These are phyloP conservation scores for Galeopsomyia nigrocyanea DNA, from an alignment of 2,888 invertebrate species.

Conservation along the genomic window DNA sequence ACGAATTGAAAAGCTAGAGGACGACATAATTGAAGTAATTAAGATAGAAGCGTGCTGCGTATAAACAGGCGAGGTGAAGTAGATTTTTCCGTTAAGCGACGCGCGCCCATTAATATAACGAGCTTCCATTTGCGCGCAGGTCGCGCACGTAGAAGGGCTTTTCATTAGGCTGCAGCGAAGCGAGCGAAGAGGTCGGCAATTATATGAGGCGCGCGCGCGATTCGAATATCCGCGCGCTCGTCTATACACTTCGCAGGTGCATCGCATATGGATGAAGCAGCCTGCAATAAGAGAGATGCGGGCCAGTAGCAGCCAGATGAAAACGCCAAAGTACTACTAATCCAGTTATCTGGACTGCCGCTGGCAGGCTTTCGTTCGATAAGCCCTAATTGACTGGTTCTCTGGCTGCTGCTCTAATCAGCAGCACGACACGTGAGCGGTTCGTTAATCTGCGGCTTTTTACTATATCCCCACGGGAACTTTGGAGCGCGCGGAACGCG, in stretches of 20 bases:
- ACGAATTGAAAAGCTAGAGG: no score
- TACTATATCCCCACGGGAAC: no score
- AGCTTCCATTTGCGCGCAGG: no score
- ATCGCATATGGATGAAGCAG: no score
- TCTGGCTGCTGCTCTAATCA: no score
- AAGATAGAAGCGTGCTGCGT: not conserved
- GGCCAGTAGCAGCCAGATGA: not conserved
- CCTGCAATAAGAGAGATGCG: not conserved
- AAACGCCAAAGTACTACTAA: not conserved
- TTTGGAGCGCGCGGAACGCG: no score
- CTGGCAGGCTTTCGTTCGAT: slow-evolving; percentile 36
- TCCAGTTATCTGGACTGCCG: slow-evolving; percentile 47
- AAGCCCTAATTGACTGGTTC: slow-evolving; percentile 48
- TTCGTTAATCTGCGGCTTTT: no score
- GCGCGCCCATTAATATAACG: no score
- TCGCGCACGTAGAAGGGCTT: not conserved
- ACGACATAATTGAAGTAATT: no score
- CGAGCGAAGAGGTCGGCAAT: not conserved
- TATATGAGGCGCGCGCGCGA: not conserved
- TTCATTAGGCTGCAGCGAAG: slow-evolving; percentile 1
- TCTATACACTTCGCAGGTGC: no score
- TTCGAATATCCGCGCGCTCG: slow-evolving; percentile 3
- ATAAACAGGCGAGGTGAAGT: not conserved
- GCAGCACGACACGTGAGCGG: not conserved
- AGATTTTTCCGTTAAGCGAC: no score